Conservation (phyloP, 1,140 invertebrate species). For the Metopolophium dirhodum region DNA sequence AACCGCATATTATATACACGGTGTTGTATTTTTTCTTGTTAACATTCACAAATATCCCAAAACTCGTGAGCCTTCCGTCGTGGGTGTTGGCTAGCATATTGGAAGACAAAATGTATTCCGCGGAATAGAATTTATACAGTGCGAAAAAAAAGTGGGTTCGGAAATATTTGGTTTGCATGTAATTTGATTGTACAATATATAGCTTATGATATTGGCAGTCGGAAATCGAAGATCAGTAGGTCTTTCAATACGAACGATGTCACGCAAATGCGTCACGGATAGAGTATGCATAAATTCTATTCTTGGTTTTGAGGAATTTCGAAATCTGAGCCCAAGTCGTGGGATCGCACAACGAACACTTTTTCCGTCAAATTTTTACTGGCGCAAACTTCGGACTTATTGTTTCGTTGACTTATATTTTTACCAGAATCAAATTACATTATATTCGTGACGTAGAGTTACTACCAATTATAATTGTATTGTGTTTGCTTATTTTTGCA, state of each 20-base stretch:
- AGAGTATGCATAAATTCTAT: not conserved
- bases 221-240: not conserved
- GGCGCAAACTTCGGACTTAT: not conserved
- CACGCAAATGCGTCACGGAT: too few relatives aligned
- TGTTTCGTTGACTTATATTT: not conserved
- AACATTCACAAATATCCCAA: not conserved
- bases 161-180: not conserved
- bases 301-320: not conserved
- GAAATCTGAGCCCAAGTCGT: not conserved
- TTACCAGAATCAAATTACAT: not conserved
- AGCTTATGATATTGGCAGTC: not conserved
- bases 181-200: not conserved
- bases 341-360: not conserved
- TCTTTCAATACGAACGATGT: not conserved
- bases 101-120: not conserved
- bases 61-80: not conserved
- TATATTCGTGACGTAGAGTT: not conserved
- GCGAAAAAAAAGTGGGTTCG: not conserved
- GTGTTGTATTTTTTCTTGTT: not conserved
- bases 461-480: not conserved
- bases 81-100: not conserved
- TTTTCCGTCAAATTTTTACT: not conserved
- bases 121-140: not conserved
- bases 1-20: not conserved
- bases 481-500: not conserved